Conservation (phyloP, 2,888 invertebrate genomes). For the Catonia carolina region DNA sequence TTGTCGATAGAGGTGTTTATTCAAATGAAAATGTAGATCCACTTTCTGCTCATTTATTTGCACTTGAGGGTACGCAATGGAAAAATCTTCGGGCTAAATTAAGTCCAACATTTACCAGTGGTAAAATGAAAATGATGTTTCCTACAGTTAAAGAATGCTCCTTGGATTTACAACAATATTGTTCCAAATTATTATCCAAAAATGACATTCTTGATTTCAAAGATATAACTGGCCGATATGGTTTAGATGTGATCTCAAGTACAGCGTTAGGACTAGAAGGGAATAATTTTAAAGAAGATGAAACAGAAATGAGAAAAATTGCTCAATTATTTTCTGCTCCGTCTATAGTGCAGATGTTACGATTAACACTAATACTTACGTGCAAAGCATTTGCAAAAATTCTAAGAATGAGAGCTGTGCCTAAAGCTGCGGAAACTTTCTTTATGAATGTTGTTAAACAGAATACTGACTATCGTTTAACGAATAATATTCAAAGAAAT, state of each 20-base stretch:
- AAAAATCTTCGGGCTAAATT: slow-evolving; percentile 43
- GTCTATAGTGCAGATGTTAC: background rate
- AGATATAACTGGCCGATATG: slow-evolving; percentile 33
- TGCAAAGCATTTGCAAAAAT: slow-evolving; percentile 1
- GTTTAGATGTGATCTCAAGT: slow-evolving; percentile 36
- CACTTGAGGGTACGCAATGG: slow-evolving; percentile 44
- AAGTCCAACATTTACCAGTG: slow-evolving; percentile 46
- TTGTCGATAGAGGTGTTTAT: slow-evolving; percentile 21
- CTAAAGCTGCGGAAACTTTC: slow-evolving; percentile 39
- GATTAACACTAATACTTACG: background rate
- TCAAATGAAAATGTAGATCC: slow-evolving; percentile 21
- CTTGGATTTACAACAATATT: slow-evolving; percentile 33
- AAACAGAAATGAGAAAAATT: slow-evolving; percentile 48
- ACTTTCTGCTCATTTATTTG: slow-evolving; percentile 21
- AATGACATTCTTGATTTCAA: slow-evolving; percentile 33
- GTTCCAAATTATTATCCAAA: slow-evolving; percentile 22
- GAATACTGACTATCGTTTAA: slow-evolving; percentile 27
- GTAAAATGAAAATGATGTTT: slow-evolving; percentile 47
- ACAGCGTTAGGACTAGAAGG: slow-evolving; percentile 46
- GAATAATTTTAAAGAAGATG: slow-evolving; percentile 50
- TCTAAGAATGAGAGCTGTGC: background rate
- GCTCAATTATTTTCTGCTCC: background rate
- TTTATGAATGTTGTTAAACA: slow-evolving; percentile 40
- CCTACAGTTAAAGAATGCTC: slow-evolving; percentile 39
- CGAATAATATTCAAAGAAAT: slow-evolving; percentile 25